Base-by-base conservation (phyloP, 2,888 invertebrate species). In the Tribolium freemani region DNA sequence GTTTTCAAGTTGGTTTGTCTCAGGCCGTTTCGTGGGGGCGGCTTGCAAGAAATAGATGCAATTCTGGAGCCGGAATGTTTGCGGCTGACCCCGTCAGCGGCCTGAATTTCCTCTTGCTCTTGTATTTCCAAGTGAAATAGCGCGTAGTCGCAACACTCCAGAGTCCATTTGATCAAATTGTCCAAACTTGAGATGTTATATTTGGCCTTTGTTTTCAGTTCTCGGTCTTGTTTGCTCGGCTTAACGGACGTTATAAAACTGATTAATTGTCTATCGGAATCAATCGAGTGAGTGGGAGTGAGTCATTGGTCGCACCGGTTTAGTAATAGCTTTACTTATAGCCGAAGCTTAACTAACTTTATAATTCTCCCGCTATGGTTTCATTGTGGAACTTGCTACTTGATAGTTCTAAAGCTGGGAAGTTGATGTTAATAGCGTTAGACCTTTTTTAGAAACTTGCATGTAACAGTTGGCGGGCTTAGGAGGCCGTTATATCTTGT, bases 41-140 rank as follows among this genome's bases (percentile, higher is more conserved):
- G 64, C 31, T 71, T 66, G 71, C 66, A 67, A 71, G 71, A 56
- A 69, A 69, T 69, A 74, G 75, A 73, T 77, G 78, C 76, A 75
- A 74, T 76, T 77, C 72, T 68, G 68, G 64, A 69, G 63, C 61
- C 51, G 70, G 68, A 61, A 73, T 75, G 66, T 74, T 76, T 75
- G 78, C 73, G 78, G 76, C 73, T 75, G 75, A 76, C 75, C 77
- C 71, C 56, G 2, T 30, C 6, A 56, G 26, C 11, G 69, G 72
- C 70, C 64, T 69, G 58, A 67, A 51, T 72, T 54, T 68, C 69
- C 38, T 48, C 63, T 67, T 44, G 58, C 68, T 20, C 16, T 71
- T 72, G 68, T 53, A 73, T 77, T 76, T 72, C 73, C 71, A 73
- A 76, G 75, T 76, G 73, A 75, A 75, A 76, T 78, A 70, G 75